These are phyloP conservation scores for Cordilura impudica DNA, from an alignment of 2,888 invertebrate genomes.

Conservation along the genomic window DNA sequence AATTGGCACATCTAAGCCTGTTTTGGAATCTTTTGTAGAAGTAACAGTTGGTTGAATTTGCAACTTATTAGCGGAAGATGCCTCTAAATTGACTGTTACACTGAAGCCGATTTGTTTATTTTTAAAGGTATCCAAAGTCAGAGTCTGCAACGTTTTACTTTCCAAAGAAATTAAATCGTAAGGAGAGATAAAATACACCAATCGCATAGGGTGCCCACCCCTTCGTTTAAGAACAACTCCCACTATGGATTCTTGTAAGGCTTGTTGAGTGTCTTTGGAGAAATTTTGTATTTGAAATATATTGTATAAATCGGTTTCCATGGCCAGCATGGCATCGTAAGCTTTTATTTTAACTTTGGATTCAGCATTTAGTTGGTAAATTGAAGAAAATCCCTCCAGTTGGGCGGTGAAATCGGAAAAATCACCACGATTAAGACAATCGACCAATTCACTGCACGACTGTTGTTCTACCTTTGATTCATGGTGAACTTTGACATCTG, in stretches of 20 bases:
- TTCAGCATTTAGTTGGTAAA: slow-evolving; percentile 96
- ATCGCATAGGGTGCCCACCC: slow-evolving; percentile 95
- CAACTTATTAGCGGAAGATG: slow-evolving; percentile 87
- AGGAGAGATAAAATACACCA: slow-evolving; percentile 96
- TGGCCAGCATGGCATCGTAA: slow-evolving; percentile 92
- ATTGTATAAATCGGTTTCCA: slow-evolving; percentile 92
- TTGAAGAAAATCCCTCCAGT: slow-evolving; percentile 92
- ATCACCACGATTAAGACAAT: slow-evolving; percentile 89
- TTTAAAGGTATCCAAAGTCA: slow-evolving; percentile 86
- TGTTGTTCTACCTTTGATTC: slow-evolving; percentile 90
- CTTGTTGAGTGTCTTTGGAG: slow-evolving; percentile 82
- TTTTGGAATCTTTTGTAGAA: slow-evolving; percentile 71
- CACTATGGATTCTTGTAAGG: slow-evolving; percentile 93
- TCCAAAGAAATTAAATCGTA: slow-evolving; percentile 92
- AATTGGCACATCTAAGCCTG: slow-evolving; percentile 84
- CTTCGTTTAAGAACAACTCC: slow-evolving; percentile 89
- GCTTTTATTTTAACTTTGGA: slow-evolving; percentile 96
- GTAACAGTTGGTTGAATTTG: slow-evolving; percentile 75
- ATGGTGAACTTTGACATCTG: slow-evolving; percentile 94
- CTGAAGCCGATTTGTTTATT: slow-evolving; percentile 87
- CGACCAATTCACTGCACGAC: slow-evolving; percentile 92
- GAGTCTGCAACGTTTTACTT: slow-evolving; percentile 84
- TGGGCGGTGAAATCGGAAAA: slow-evolving; percentile 95
- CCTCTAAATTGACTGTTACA: slow-evolving; percentile 93
- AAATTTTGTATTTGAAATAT: slow-evolving; percentile 88